Base-by-base conservation (phyloP, 2,888 invertebrate genomes). In the Aspidiotus destructor region DNA sequence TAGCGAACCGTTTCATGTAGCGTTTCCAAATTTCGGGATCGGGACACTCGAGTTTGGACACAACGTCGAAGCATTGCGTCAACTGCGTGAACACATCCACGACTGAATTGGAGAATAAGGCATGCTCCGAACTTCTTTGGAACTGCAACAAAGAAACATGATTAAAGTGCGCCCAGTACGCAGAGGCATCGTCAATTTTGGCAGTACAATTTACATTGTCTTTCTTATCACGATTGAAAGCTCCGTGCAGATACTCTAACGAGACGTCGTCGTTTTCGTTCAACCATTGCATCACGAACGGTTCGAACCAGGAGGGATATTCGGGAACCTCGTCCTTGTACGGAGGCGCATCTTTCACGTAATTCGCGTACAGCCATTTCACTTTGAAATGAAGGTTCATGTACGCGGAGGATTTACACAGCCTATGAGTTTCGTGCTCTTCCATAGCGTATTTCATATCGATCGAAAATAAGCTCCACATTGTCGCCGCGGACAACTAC, bases 241-340 rank as follows among this genome's bases (percentile, higher is more conserved):
- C 99, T 79, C 97, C 96, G 77, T 98, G 92, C 73, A 99, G 86
- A 80, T 98, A 99, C 79, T 99, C 99, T 76, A 99, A 82, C 0
- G 97, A 98, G 1, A 99, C 97, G 75, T 98, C 98, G 77, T 99
- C 99, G 77, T 99, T 99, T 78, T 99, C 99, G 76, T 98, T 98
- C 54, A 99, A 84, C 99, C 99, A 99, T 78, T 98, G 98, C 98
- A 99, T 99, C 57, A 99, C 99, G 79, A 99, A 99, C n/a, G 98
- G 97, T 78, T 98, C 98, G 78, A 99, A 99, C 98, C 98, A 99
- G 75, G 94, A 92, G 1, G 99, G 98, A 79, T 99, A 99, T 78
- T 99, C 98, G 8, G 99, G 98, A 71, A 99, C 95, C 57, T 92
- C 89, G 70, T 92, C 92, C 77, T 96, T 96, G 78, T 95, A 95